Conservation (phyloP, 2,797 vertebrate species). For the Gallirallus australis region DNA sequence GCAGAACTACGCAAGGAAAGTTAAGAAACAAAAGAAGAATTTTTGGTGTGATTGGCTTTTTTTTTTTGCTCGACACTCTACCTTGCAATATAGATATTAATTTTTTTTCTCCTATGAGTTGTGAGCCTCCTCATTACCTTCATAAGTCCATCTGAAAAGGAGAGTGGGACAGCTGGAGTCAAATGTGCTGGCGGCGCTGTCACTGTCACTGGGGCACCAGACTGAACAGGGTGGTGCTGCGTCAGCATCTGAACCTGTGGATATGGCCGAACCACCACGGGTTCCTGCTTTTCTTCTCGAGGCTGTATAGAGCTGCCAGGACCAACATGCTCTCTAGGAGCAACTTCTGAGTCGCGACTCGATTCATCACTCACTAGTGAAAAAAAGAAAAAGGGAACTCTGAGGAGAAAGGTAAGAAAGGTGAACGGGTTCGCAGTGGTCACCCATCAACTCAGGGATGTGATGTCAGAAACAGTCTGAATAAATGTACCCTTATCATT, state of each 20-base stretch:
- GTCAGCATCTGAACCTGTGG: slow-evolving; percentile 91
- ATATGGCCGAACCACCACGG: slow-evolving; percentile 94
- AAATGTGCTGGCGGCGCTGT: slow-evolving; percentile 89
- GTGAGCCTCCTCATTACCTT: slow-evolving; percentile 83
- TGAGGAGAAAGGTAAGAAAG: neutral
- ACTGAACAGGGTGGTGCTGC: slow-evolving; percentile 88
- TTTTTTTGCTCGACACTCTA: neutral
- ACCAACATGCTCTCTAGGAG: slow-evolving; percentile 85
- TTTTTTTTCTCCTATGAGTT: fast-evolving
- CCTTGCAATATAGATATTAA: neutral
- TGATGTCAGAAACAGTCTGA: neutral
- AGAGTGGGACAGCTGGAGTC: slow-evolving; percentile 87
- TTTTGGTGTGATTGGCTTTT: neutral
- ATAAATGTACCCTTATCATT: neutral
- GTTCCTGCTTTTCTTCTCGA: slow-evolving; percentile 97
- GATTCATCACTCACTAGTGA: slow-evolving; percentile 81
- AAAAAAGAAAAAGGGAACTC: neutral
- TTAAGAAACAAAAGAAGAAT: neutral
- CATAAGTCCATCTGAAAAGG: slow-evolving; percentile 91
- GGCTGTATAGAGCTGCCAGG: slow-evolving; percentile 80
- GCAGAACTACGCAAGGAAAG: neutral
- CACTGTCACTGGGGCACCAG: slow-evolving; percentile 88
- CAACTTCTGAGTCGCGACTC: slow-evolving; percentile 85
- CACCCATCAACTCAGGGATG: neutral
- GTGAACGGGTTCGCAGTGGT: fast-evolving